Evolutionary conservation across 2,888 invertebrate genomes (phyloP), one percentile per base, ranked within the genome.

Genomic region (Gastrophysa polygoni): DNA sequence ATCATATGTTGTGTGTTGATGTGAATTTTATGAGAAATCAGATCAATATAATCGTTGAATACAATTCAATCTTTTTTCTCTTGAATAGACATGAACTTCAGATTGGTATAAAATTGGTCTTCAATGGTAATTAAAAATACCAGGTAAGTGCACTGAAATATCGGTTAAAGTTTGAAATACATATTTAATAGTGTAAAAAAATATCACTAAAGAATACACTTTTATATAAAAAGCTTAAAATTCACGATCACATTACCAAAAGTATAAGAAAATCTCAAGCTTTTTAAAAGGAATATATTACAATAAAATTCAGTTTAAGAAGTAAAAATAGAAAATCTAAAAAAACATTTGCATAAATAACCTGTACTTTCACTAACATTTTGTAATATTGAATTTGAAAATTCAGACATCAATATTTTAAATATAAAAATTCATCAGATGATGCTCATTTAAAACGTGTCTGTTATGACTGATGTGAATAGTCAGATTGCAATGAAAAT

Each of bases 101-200:
- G n/a, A n/a, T n/a, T n/a, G n/a, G n/a, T n/a, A n/a, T n/a, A n/a
- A n/a, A n/a, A n/a, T n/a, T n/a, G n/a, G n/a, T n/a, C n/a, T n/a
- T n/a, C n/a, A n/a, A n/a, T n/a, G n/a, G n/a, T n/a, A n/a, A n/a
- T n/a, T n/a, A n/a, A n/a, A n/a, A n/a, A n/a, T n/a, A n/a, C n/a
- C n/a, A n/a, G n/a, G n/a, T n/a, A n/a, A n/a, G n/a, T n/a, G n/a
- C n/a, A n/a, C n/a, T n/a, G n/a, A n/a, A n/a, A n/a, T n/a, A n/a
- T n/a, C n/a, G n/a, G 52, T 46, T 34, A 50, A 46, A 56, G 18
- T 71, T 71, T 75, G 75, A 78, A 79, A 78, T 80, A 80, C 78
- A 80, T 77, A 77, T 79, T 80, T 80, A 80, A 80, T 80, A 80
- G 79, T 80, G 80, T 80, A 80, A 80, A 80, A 80, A 80, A 80